These are phyloP conservation scores for Nibea albiflora DNA, from an alignment of 2,113 vertebrate genomes.

Conservation along the genomic window DNA sequence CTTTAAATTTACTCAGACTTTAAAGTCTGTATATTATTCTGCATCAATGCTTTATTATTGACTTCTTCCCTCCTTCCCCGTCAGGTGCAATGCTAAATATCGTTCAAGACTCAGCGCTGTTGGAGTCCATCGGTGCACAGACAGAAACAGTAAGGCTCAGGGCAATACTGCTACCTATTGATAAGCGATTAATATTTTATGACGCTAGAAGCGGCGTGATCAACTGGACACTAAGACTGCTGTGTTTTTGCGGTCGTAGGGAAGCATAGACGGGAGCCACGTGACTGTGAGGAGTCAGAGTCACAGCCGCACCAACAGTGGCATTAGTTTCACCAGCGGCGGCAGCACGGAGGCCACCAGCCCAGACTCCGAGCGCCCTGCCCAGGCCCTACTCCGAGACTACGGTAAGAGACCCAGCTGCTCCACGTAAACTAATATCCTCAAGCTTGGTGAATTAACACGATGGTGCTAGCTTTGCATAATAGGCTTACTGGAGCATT, in stretches of 20 bases:
- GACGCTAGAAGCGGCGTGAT: background rate
- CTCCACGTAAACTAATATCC: background rate
- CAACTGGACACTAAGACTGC: background rate
- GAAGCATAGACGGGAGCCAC: constrained; percentile 76
- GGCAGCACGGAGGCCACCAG: constrained; percentile 92
- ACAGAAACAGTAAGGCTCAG: constrained; percentile 89
- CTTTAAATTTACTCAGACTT: background rate
- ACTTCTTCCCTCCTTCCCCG: background rate
- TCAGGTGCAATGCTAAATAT: constrained; percentile 97
- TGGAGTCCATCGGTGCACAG: constrained; percentile 94
- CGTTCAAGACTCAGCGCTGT: constrained; percentile 95
- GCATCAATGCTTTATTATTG: background rate
- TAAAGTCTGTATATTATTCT: background rate
- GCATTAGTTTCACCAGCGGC: constrained; percentile 91
- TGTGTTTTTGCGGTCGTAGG: constrained; percentile 68
- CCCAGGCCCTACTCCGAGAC: constrained; percentile 92
- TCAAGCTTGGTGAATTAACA: constrained; percentile 13
- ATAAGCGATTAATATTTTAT: background rate
- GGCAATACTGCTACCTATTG: background rate
- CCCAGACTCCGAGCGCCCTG: constrained; percentile 92
- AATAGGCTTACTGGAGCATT: constrained; percentile 1
- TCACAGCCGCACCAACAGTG: constrained; percentile 94
- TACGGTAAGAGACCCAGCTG: constrained; percentile 88
- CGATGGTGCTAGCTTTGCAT: background rate
- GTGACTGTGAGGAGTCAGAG: constrained; percentile 83